A percentile compares a stretch with the other conserved stretches of the same genome.
Evolutionary conservation across 2,888 invertebrate species (phyloP).

Genomic region (Ectobius pallidus): DNA sequence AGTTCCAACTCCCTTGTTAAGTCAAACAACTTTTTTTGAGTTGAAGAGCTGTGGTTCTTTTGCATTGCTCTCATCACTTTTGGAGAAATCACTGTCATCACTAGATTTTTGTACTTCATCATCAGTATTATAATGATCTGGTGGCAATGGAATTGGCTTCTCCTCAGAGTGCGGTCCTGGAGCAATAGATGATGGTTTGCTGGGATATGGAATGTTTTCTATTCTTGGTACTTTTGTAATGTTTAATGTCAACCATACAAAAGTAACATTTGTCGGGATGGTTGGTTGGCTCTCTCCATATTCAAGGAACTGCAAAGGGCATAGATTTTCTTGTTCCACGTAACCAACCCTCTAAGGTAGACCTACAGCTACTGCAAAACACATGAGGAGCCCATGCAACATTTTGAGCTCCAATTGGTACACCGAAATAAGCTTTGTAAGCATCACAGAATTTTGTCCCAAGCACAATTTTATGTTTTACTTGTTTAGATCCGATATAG

Average conservation of each 20-base stretch:
- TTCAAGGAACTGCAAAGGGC: neutral
- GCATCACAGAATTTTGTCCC: constrained; percentile 18
- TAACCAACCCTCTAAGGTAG: neutral
- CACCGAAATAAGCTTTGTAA: no score
- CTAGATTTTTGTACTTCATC: no score
- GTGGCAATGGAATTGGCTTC: no score
- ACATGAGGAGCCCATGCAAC: neutral
- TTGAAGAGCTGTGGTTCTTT: neutral
- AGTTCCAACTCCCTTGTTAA: no score
- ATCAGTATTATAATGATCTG: no score
- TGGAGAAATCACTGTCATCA: neutral
- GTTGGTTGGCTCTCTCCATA: neutral
- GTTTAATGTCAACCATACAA: neutral
- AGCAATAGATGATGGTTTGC: no score
- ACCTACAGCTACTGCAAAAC: no score
- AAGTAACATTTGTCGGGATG: no score
- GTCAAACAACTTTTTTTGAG: no score
- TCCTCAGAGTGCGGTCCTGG: no score
- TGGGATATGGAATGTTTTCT: no score
- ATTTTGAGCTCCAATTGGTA: constrained; percentile 1
- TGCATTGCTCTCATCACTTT: neutral
- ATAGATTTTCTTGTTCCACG: neutral
- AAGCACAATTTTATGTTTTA: constrained; percentile 21
- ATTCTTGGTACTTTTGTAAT: neutral
- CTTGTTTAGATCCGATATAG: constrained; percentile 18